Evolutionary conservation across 2,113 vertebrate species (phyloP).

Genomic region (Polyodon spathula): DNA sequence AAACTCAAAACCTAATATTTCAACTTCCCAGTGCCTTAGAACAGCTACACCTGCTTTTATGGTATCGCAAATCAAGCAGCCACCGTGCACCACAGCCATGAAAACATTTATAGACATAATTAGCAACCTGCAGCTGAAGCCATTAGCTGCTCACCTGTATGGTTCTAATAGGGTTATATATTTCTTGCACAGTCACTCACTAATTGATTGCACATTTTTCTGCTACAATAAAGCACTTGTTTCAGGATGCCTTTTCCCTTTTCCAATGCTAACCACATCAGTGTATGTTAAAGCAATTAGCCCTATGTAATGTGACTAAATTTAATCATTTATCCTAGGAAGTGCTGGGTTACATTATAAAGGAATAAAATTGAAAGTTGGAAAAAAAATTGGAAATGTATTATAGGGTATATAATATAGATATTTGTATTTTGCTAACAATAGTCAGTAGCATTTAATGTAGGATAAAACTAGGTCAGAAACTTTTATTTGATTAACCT

Average conservation of each 20-base stretch:
- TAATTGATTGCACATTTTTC: constrained; percentile 29
- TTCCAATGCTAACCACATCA: constrained; percentile 12
- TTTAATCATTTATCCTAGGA: too few relatives aligned
- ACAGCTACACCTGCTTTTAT: constrained; percentile 17
- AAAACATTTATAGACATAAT: constrained; percentile 25
- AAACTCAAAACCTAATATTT: neutral
- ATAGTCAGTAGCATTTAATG: too few relatives aligned
- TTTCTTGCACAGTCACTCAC: constrained; percentile 17
- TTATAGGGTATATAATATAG: too few relatives aligned
- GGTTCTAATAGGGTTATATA: constrained; percentile 39
- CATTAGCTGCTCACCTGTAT: constrained; percentile 51
- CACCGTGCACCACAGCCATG: constrained; percentile 16
- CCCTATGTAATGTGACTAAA: neutral
- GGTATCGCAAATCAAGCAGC: constrained; percentile 9
- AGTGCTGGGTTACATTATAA: too few relatives aligned
- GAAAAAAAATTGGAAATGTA: too few relatives aligned
- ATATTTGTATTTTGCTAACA: too few relatives aligned
- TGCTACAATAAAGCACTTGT: constrained; percentile 32
- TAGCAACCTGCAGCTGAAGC: constrained; percentile 37
- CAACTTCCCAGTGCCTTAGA: neutral
- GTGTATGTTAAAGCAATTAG: constrained; percentile 5
- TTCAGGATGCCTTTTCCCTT: constrained; percentile 21
- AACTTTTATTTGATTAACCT: too few relatives aligned
- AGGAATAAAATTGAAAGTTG: too few relatives aligned
- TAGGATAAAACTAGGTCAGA: too few relatives aligned